phyloP scores from a whole-genome alignment of 2,888 invertebrate genomes.

The Leucania comma region DNA sequence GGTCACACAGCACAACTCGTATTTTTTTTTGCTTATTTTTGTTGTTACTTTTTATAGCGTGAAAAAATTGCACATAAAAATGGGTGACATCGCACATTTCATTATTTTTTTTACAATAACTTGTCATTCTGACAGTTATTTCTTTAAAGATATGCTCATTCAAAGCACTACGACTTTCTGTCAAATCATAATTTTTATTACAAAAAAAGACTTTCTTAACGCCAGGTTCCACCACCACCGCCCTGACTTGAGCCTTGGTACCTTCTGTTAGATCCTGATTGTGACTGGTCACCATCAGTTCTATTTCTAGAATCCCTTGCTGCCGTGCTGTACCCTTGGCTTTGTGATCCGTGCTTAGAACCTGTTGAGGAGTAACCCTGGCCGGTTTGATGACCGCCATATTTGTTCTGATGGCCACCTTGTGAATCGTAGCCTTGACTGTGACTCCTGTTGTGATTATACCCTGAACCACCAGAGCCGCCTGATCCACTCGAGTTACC shows the following conservation, averaged over 20 bases:
- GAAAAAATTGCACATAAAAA: background rate
- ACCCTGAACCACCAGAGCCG: conserved; percentile 47
- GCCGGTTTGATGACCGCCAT: conserved; percentile 48
- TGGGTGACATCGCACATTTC: background rate
- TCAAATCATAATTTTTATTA: conserved; percentile 18
- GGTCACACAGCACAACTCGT: background rate
- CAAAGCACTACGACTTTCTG: conserved; percentile 2
- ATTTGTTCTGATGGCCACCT: conserved; percentile 60
- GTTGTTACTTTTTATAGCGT: background rate
- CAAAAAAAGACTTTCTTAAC: conserved; percentile 30
- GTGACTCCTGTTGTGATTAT: conserved; percentile 59
- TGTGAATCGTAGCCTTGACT: conserved; percentile 59
- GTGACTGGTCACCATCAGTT: conserved; percentile 45
- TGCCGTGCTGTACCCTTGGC: conserved; percentile 56
- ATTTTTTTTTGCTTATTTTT: background rate
- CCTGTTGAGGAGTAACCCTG: conserved; percentile 54
- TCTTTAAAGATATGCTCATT: conserved; percentile 32
- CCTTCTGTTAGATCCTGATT: conserved; percentile 48
- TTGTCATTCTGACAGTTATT: conserved; percentile 6
- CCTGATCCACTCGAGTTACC: conserved; percentile 38
- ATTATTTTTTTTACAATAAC: background rate
- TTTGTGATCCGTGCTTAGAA: conserved; percentile 38
- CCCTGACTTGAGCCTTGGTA: conserved; percentile 58
- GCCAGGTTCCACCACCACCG: conserved; percentile 54
- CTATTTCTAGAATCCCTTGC: conserved; percentile 56